These are phyloP conservation scores for Cavia aperea DNA, from an alignment of 2,113 vertebrate species.

Conservation along the genomic window DNA sequence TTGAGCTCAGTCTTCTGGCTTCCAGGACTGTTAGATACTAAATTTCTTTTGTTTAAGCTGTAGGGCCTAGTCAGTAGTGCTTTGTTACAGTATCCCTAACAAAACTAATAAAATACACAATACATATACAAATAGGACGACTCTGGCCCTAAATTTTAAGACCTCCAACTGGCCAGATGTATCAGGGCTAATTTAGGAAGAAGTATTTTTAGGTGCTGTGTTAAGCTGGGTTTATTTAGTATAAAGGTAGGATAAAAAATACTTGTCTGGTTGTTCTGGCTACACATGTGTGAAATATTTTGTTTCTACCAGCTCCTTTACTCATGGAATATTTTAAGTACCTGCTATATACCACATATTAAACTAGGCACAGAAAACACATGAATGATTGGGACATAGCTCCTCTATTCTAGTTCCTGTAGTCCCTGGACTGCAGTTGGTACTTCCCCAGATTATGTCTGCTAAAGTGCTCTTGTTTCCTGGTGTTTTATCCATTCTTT, in stretches of 20 bases:
- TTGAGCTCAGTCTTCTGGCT: neutral
- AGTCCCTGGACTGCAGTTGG: neutral
- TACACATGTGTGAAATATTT: neutral
- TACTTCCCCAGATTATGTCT: neutral
- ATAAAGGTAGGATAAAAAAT: neutral
- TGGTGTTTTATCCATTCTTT: neutral
- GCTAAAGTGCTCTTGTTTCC: neutral
- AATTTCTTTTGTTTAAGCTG: neutral
- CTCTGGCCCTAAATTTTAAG: neutral
- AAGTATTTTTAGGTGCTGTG: neutral
- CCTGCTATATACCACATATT: neutral
- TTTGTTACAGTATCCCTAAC: neutral
- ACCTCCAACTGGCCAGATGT: neutral
- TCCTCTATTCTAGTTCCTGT: neutral
- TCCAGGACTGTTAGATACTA: neutral
- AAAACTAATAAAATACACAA: neutral
- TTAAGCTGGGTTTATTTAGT: neutral
- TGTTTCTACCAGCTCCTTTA: neutral
- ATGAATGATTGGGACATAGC: neutral
- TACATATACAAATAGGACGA: neutral
- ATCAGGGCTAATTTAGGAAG: neutral
- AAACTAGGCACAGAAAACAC: neutral
- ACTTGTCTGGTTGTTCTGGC: neutral
- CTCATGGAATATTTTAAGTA: neutral
- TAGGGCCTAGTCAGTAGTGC: neutral